Evolutionary conservation across 2,888 invertebrate species (phyloP).

Genomic region (Ditula angustiorana): DNA sequence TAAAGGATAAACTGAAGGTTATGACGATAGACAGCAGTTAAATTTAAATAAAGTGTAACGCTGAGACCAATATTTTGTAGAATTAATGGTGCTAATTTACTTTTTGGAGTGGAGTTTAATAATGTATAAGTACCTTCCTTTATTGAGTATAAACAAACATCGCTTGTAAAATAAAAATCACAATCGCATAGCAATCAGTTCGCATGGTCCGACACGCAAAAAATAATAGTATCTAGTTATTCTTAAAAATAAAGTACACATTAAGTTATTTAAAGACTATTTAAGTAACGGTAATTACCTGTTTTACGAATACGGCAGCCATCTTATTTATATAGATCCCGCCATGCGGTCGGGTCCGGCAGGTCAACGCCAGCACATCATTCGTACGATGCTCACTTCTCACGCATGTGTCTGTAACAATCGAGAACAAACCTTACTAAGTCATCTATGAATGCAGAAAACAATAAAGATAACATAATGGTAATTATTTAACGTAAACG

Average conservation of each 20-base stretch:
- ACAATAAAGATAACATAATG: background rate
- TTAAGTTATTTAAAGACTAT: background rate
- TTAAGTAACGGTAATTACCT: constrained; percentile 18
- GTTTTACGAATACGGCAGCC: background rate
- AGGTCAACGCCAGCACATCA: background rate
- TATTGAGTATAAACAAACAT: constrained; percentile 1
- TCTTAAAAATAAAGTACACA: background rate
- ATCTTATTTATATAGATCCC: too few relatives aligned
- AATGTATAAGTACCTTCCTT: background rate
- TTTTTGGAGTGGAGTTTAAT: background rate
- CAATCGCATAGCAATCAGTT: constrained; percentile 23
- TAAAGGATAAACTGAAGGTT: background rate
- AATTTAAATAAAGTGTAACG: background rate
- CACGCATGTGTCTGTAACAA: background rate
- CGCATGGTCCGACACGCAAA: constrained; percentile 14
- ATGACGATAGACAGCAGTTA: too few relatives aligned
- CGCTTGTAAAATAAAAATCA: constrained; percentile 9
- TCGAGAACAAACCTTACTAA: background rate
- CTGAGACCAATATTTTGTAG: background rate
- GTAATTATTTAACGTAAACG: constrained; percentile 19
- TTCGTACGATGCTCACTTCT: background rate
- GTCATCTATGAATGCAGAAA: background rate
- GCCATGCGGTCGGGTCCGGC: background rate
- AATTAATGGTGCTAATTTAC: background rate
- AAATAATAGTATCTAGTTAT: constrained; percentile 13